A percentile compares a stretch with the other conserved stretches of the same genome.
Conservation (phyloP, 2,797 vertebrate species). For the Heterohyrax brucei region DNA sequence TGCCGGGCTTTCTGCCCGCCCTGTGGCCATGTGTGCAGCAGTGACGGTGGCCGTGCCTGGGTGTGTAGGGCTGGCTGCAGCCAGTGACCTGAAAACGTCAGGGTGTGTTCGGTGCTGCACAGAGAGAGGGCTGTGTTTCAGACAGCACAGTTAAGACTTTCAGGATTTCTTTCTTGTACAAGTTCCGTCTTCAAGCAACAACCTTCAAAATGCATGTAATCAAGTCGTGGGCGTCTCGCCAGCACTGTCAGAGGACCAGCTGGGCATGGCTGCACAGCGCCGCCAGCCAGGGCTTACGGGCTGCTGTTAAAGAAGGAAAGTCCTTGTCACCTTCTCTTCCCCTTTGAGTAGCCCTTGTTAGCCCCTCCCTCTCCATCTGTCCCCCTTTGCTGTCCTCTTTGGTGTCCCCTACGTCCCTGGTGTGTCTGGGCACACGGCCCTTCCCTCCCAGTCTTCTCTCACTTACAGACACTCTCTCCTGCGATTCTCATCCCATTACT, state of each 20-base stretch:
- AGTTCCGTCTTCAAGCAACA: constrained; percentile 41
- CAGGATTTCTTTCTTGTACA: neutral
- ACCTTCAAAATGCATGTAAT: neutral
- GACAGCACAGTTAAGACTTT: neutral
- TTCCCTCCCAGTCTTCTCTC: neutral
- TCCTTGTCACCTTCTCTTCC: neutral
- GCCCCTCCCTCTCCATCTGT: fast-evolving
- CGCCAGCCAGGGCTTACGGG: neutral
- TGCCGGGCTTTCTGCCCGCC: neutral
- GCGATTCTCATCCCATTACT: neutral
- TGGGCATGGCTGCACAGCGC: neutral
- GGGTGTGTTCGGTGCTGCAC: neutral
- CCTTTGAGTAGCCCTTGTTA: too few species aligned
- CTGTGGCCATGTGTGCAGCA: neutral
- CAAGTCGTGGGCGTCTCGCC: neutral
- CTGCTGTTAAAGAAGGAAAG: neutral
- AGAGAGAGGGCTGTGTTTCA: neutral
- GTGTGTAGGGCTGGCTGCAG: neutral
- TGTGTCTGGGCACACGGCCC: neutral
- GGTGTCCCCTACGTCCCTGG: too few species aligned
- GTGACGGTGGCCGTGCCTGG: neutral
- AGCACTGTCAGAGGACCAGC: neutral
- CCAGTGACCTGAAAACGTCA: constrained; percentile 75
- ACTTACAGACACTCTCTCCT: fast-evolving
- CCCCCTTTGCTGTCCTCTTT: neutral